These are phyloP conservation scores for Cryptocephalus primarius DNA, from an alignment of 2,888 invertebrate genomes.

Conservation along the genomic window DNA sequence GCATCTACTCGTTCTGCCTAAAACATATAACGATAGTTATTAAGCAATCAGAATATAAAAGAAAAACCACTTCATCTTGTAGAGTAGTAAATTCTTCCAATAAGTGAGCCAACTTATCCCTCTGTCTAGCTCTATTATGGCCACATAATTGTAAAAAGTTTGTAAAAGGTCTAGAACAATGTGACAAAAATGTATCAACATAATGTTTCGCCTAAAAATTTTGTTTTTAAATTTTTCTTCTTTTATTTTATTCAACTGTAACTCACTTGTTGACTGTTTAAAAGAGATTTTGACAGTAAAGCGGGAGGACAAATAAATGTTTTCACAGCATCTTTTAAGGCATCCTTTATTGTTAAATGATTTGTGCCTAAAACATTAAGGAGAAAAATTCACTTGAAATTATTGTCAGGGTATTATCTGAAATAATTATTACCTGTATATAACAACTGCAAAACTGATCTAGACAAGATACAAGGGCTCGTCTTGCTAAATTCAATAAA, in stretches of 20 bases:
- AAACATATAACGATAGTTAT: background rate
- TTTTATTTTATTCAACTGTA: background rate
- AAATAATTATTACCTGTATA: constrained; percentile 48
- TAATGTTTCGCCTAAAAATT: constrained; percentile 62
- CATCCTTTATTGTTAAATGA: constrained; percentile 54
- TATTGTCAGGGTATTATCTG: background rate
- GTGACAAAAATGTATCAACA: constrained; percentile 78
- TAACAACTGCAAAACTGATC: constrained; percentile 77
- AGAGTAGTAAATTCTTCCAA: constrained; percentile 83
- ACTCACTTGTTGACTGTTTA: constrained; percentile 52
- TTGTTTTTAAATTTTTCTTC: background rate
- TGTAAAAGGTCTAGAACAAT: constrained; percentile 79
- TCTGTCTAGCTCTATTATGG: constrained; percentile 88
- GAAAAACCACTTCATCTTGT: constrained; percentile 70
- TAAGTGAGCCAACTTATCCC: constrained; percentile 83
- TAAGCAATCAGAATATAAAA: background rate
- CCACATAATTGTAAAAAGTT: constrained; percentile 82
- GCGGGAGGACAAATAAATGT: constrained; percentile 85
- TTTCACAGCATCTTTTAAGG: constrained; percentile 74
- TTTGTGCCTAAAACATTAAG: constrained; percentile 36
- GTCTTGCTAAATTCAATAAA: constrained; percentile 85
- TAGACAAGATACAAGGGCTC: constrained; percentile 81
- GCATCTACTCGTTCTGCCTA: constrained; percentile 87
- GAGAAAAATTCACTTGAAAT: too few species aligned
- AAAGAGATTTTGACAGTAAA: constrained; percentile 61